Percentiles rank a stretch among this genome's conserved stretches.
phyloP scores from a whole-genome alignment of 2,113 vertebrate genomes.

The Thalassoma bifasciatum region DNA sequence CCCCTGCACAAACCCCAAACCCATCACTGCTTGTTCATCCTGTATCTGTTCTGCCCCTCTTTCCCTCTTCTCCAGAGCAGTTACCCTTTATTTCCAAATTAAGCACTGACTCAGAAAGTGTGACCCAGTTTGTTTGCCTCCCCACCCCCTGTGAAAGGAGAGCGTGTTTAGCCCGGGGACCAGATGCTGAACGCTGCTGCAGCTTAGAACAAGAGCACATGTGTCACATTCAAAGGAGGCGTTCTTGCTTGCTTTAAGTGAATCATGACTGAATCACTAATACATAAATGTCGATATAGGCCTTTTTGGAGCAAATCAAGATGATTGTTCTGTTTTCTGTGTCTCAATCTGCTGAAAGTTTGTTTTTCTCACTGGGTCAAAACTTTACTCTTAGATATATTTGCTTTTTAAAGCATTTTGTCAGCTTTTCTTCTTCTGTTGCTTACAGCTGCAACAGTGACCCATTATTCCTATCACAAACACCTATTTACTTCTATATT shows the following conservation, averaged over 20 bases:
- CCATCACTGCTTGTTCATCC: constrained; percentile 22
- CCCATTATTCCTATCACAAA: neutral
- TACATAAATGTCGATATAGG: neutral
- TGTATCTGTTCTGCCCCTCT: constrained; percentile 6
- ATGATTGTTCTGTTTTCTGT: neutral
- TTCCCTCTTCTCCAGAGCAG: constrained; percentile 35
- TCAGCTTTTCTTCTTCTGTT: neutral
- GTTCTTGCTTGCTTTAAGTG: neutral
- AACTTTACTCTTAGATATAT: neutral
- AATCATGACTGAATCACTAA: constrained; percentile 47
- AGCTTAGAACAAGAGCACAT: constrained; percentile 19
- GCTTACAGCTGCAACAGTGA: neutral
- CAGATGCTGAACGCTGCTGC: constrained; percentile 56
- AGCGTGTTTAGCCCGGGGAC: constrained; percentile 36
- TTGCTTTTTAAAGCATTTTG: neutral
- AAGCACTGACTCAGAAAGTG: constrained; percentile 69
- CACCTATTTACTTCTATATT: neutral
- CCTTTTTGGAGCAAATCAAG: neutral
- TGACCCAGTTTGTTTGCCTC: constrained; percentile 70
- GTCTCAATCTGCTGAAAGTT: neutral
- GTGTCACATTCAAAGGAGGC: constrained; percentile 1
- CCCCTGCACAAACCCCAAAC: constrained; percentile 2
- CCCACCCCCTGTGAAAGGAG: constrained; percentile 54
- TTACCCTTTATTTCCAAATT: constrained; percentile 54
- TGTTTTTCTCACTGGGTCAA: neutral